Conservation (phyloP, 2,113 vertebrate genomes). For the Empidonax traillii region DNA sequence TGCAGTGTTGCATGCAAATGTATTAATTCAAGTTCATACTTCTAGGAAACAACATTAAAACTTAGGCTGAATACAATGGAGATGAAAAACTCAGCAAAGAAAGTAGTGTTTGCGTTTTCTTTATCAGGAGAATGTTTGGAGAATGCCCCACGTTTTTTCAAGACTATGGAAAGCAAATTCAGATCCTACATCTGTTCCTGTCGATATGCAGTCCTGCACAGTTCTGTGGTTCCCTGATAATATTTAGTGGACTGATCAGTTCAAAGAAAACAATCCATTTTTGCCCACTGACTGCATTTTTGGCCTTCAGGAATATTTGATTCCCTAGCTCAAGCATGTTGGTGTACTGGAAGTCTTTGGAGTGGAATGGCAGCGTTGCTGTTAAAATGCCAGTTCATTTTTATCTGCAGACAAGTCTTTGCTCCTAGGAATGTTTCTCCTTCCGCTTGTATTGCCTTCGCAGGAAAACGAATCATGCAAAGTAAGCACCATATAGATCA, state of each 20-base stretch:
- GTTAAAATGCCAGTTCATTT: not conserved
- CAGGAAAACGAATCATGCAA: not conserved
- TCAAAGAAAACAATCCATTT: not conserved
- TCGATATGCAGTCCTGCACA: rapidly evolving
- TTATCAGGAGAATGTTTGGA: not conserved
- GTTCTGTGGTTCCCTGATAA: not conserved
- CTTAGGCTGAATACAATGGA: not conserved
- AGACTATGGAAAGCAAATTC: not conserved
- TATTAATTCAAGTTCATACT: not conserved
- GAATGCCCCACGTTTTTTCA: not conserved
- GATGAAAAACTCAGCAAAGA: not conserved
- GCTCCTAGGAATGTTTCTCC: not conserved
- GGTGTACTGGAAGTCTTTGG: not conserved
- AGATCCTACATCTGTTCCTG: not conserved
- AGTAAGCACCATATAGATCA: not conserved
- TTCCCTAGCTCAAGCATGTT: not conserved
- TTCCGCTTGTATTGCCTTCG: not conserved
- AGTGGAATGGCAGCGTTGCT: not conserved
- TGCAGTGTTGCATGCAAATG: not conserved
- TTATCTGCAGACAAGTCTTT: not conserved
- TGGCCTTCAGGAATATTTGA: not conserved
- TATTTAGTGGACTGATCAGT: not conserved
- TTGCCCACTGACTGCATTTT: not conserved
- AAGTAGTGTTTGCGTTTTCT: not conserved
- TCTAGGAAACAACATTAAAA: not conserved